These are phyloP conservation scores for Ostrea edulis DNA, from an alignment of 1,140 invertebrate species.

Conservation along the genomic window DNA sequence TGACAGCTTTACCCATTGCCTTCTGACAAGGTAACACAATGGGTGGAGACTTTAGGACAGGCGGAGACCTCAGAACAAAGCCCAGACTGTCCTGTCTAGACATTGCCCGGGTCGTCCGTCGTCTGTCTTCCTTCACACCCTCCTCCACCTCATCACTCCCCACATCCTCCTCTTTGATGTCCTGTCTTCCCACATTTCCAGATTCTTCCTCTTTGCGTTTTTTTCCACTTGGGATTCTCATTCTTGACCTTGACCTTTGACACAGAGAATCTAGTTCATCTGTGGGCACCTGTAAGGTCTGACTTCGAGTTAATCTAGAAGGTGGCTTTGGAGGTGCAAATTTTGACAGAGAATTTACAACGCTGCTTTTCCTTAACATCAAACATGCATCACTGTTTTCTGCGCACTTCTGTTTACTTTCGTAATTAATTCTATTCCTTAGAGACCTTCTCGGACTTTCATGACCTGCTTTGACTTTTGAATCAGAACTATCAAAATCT, in stretches of 20 bases:
- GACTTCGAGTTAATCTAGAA: background rate
- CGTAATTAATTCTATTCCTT: background rate
- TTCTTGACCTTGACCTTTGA: slow-evolving; percentile 34
- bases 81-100: slow-evolving; percentile 41
- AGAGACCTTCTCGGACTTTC: background rate
- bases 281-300: background rate
- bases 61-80: slow-evolving; percentile 40
- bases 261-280: background rate
- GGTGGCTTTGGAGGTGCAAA: background rate
- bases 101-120: background rate
- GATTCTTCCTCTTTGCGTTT: background rate
- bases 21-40: slow-evolving; percentile 9
- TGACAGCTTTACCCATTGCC: background rate
- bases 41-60: background rate
- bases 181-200: background rate
- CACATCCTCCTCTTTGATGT: background rate
- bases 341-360: background rate
- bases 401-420: background rate
- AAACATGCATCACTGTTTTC: background rate
- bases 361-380: background rate
- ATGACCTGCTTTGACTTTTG: background rate
- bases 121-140: background rate
- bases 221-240: slow-evolving; percentile 8
- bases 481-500: background rate
- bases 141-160: background rate